phyloP scores from a whole-genome alignment of 2,888 invertebrate species.

The Neoscelio sp. region DNA sequence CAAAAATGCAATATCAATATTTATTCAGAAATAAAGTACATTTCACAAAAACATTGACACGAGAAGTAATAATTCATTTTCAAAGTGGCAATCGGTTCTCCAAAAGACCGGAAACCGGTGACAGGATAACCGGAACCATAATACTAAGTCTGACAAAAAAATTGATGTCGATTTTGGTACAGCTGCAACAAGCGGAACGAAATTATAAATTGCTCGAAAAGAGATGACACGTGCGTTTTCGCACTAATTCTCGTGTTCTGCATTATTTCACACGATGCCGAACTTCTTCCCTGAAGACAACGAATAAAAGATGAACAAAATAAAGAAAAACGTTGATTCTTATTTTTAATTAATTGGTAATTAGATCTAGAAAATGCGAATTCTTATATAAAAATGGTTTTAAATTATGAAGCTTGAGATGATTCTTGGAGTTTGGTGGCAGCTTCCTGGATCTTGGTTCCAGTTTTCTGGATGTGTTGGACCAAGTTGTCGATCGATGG shows the following conservation, averaged over 20 bases:
- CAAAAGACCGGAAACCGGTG: constrained; percentile 34
- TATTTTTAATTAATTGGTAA: neutral
- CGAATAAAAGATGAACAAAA: no score
- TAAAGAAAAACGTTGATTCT: neutral
- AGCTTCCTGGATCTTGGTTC: constrained; percentile 76
- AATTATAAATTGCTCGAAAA: constrained; percentile 26
- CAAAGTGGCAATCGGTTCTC: neutral
- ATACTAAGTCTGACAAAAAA: constrained; percentile 18
- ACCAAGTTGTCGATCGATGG: constrained; percentile 78
- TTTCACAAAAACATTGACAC: neutral
- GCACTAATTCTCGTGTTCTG: constrained; percentile 7
- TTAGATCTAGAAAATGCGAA: neutral
- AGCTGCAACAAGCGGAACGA: constrained; percentile 37
- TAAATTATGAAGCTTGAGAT: constrained; percentile 21
- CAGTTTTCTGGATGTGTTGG: constrained; percentile 77
- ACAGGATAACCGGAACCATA: constrained; percentile 32
- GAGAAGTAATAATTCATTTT: constrained; percentile 24
- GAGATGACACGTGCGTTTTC: neutral
- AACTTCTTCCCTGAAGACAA: neutral
- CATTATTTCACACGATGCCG: constrained; percentile 10
- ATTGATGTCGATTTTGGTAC: constrained; percentile 35
- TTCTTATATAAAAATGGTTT: neutral
- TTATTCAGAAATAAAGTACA: neutral
- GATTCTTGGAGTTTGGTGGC: constrained; percentile 47
- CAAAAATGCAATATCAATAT: no score